phyloP scores from a whole-genome alignment of 1,140 invertebrate genomes.

The Antheraea mylitta region DNA sequence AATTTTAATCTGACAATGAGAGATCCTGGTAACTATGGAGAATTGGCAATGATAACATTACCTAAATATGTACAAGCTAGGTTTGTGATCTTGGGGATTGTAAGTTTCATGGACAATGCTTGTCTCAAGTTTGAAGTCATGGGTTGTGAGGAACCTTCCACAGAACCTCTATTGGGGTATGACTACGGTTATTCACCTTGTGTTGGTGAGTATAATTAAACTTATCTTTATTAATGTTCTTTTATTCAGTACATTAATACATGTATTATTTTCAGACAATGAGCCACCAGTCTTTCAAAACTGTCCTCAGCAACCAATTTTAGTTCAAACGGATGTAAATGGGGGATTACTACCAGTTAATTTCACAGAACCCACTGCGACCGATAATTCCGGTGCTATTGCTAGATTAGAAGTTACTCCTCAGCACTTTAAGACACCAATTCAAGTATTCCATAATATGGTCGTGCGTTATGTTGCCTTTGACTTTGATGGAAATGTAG shows the following conservation, averaged over 20 bases:
- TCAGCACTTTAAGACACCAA: slow-evolving; percentile 92
- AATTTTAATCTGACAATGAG: slow-evolving; percentile 96
- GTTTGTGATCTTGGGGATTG: slow-evolving; percentile 95
- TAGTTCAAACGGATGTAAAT: slow-evolving; percentile 92
- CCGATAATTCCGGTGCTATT: slow-evolving; percentile 96
- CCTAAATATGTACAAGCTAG: slow-evolving; percentile 95
- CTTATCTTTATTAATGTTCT: background rate
- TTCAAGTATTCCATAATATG: slow-evolving; percentile 93
- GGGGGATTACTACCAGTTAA: slow-evolving; percentile 93
- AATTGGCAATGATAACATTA: slow-evolving; percentile 96
- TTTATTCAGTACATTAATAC: slow-evolving; percentile 1
- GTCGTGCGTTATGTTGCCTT: slow-evolving; percentile 97
- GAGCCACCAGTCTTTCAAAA: slow-evolving; percentile 98
- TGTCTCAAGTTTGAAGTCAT: slow-evolving; percentile 98
- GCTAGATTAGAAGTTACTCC: slow-evolving; percentile 95
- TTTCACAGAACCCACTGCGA: slow-evolving; percentile 94
- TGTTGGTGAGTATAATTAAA: slow-evolving; percentile 81
- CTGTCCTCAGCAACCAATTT: slow-evolving; percentile 94
- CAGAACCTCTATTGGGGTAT: slow-evolving; percentile 92
- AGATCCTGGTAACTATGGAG: slow-evolving; percentile 91
- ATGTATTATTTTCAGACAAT: slow-evolving; percentile 83
- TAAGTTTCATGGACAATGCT: slow-evolving; percentile 97
- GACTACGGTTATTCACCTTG: slow-evolving; percentile 96
- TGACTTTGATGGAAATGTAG: slow-evolving; percentile 98
- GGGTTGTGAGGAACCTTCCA: slow-evolving; percentile 92